Percentiles rank a stretch among this genome's conserved stretches.
Evolutionary conservation across 2,888 invertebrate species (phyloP).

Genomic region (Imbricaverruca yamaguchii): DNA sequence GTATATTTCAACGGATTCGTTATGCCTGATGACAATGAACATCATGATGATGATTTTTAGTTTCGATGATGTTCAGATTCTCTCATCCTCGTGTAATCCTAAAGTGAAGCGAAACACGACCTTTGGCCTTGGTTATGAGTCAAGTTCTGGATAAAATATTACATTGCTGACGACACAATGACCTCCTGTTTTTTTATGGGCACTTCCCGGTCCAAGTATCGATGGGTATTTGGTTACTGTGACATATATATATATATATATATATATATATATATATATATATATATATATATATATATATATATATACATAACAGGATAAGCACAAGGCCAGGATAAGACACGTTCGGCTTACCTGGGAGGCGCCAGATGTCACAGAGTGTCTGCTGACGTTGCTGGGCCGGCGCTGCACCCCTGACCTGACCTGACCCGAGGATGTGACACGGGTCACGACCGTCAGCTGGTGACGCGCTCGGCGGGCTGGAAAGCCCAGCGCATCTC

Average conservation of each 20-base stretch:
- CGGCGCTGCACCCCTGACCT: slow-evolving; percentile 8
- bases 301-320: neutral
- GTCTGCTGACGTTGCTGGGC: neutral
- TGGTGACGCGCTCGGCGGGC: neutral
- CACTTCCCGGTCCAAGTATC: neutral
- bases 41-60: too few species aligned
- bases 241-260: neutral
- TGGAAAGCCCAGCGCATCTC: neutral
- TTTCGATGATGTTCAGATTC: too few species aligned
- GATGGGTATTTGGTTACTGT: neutral
- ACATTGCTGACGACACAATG: too few species aligned
- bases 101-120: too few species aligned
- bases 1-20: too few species aligned
- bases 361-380: neutral
- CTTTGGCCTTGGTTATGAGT: too few species aligned
- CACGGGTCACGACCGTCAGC: slow-evolving; percentile 13
- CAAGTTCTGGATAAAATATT: too few species aligned
- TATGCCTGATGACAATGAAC: too few species aligned
- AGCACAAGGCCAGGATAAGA: neutral
- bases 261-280: neutral
- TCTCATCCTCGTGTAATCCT: too few species aligned
- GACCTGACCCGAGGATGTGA: neutral
- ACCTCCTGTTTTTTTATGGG: too few species aligned
- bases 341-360: neutral
- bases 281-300: neutral